These are phyloP conservation scores for Neoscelio sp. DNA, from an alignment of 2,888 invertebrate genomes.

Conservation along the genomic window DNA sequence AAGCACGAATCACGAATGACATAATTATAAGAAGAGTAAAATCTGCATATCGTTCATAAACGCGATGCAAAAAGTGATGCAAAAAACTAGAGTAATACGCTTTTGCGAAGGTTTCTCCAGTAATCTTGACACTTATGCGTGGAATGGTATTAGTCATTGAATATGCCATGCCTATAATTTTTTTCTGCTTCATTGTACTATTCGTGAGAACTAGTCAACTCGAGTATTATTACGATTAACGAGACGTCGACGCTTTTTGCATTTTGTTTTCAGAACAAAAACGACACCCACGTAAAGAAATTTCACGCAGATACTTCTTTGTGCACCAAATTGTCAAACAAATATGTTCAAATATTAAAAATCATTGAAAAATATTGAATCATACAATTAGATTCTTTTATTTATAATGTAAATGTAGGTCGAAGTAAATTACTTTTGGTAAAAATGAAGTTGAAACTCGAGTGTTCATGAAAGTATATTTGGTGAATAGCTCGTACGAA, in stretches of 20 bases:
- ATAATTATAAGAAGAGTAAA: constrained; percentile 41
- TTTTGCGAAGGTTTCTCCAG: constrained; percentile 56
- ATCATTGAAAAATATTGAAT: too few species aligned
- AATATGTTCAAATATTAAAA: too few species aligned
- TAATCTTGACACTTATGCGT: constrained; percentile 59
- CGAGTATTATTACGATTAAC: constrained; percentile 13
- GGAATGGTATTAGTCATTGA: constrained; percentile 59
- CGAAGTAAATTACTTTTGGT: too few species aligned
- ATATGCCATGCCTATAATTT: constrained; percentile 27
- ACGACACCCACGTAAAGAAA: too few species aligned
- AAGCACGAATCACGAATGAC: constrained; percentile 27
- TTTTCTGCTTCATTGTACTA: constrained; percentile 36
- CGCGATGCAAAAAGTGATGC: constrained; percentile 35
- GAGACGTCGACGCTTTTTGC: constrained; percentile 14
- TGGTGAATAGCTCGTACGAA: constrained; percentile 30
- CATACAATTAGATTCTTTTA: too few species aligned
- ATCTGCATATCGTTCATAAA: constrained; percentile 35
- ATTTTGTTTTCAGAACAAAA: too few species aligned
- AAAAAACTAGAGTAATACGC: constrained; percentile 56
- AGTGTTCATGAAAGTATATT: constrained; percentile 8
- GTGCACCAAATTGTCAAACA: too few species aligned
- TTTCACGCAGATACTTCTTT: too few species aligned
- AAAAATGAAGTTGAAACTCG: not conserved
- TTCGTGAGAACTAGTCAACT: constrained; percentile 50
- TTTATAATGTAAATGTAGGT: too few species aligned